A percentile compares a stretch with the other conserved stretches of the same genome.
Conservation (phyloP, 2,888 invertebrate species). For the Seladonia tumulorum region DNA sequence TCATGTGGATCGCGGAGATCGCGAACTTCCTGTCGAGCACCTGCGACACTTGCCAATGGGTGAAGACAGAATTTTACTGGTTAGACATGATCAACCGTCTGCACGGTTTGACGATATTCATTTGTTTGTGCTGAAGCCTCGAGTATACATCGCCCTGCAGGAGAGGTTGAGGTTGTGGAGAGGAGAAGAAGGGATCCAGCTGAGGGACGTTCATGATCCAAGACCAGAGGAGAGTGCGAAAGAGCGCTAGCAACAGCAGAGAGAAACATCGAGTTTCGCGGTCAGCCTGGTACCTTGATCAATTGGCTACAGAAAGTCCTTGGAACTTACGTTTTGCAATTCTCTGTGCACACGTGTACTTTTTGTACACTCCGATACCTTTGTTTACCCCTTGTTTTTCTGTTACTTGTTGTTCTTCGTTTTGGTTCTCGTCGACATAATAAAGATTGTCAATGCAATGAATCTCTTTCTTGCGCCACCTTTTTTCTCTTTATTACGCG, state of each 20-base stretch:
- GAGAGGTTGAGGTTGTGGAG: conserved; percentile 83
- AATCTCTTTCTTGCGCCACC: not conserved
- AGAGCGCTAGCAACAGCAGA: conserved; percentile 77
- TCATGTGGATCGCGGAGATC: conserved; percentile 88
- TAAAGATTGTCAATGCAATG: not conserved
- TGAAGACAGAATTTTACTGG: conserved; percentile 80
- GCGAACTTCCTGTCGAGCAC: conserved; percentile 64
- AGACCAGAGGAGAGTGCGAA: conserved; percentile 73
- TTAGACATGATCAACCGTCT: conserved; percentile 89
- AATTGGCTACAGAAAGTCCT: too few relatives aligned
- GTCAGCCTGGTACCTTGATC: too few relatives aligned
- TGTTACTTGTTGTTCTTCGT: not conserved
- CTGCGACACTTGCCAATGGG: too few relatives aligned
- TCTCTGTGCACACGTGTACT: not conserved
- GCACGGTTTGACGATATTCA: conserved; percentile 90
- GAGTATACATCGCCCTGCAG: conserved; percentile 87
- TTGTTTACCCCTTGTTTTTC: not conserved
- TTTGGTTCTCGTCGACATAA: not conserved
- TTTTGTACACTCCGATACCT: conserved; percentile 9
- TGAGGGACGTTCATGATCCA: conserved; percentile 64
- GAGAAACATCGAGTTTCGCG: conserved; percentile 74
- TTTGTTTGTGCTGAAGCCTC: conserved; percentile 90
- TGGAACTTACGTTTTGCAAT: not conserved
- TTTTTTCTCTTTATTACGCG: too few relatives aligned
- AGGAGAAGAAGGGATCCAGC: conserved; percentile 36